Evolutionary conservation across 2,113 vertebrate genomes (phyloP), one percentile per base, ranked within the genome.

Genomic region (Apaloderma vittatum): DNA sequence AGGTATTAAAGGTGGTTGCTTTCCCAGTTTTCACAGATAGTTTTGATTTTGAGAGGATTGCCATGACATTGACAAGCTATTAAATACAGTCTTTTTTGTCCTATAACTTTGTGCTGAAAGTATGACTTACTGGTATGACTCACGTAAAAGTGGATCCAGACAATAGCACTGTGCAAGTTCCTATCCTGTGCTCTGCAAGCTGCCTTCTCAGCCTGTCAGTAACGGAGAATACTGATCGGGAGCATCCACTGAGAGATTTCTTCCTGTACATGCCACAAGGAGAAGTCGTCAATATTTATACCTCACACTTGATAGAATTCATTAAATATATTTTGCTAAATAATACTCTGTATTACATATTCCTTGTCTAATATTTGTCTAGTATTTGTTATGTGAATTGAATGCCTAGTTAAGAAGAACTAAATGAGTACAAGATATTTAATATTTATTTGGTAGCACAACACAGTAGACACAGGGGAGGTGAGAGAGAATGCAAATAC

Each of bases 361-460:
- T 91, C 79, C 63, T 92, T 87, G 86, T 46, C 90, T 88, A 94
- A 94, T 97, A 93, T 97, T 96, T 97, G 95, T 84, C 74, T 55
- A 81, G 68, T 91, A 93, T 97, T 97, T 95, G 76, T 95, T 49
- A 81, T 52, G 76, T 82, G 89, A 89, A 86, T 89, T 81, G 80
- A 96, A 93, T 32, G 29, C 65, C 55, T 93, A 76, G 54, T 91
- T 94, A 93, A 71, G 86, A 83, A 96, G 85, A 92, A 86, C n/a
- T 82, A 86, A 94, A 94, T 85, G 66, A 88, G 68, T 76, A 76
- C 71, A 88, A 77, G n/a, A 49, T 74, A 85, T 94, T 93, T 95
- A 97, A 96, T 97, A 97, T 97, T 97, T 95, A 97, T 96, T 96
- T 89, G 83, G 61, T 77, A 82, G 86, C 62, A 94, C 76, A 91